Evolutionary conservation across 2,113 vertebrate species (phyloP).

Genomic region (Panthera leo): DNA sequence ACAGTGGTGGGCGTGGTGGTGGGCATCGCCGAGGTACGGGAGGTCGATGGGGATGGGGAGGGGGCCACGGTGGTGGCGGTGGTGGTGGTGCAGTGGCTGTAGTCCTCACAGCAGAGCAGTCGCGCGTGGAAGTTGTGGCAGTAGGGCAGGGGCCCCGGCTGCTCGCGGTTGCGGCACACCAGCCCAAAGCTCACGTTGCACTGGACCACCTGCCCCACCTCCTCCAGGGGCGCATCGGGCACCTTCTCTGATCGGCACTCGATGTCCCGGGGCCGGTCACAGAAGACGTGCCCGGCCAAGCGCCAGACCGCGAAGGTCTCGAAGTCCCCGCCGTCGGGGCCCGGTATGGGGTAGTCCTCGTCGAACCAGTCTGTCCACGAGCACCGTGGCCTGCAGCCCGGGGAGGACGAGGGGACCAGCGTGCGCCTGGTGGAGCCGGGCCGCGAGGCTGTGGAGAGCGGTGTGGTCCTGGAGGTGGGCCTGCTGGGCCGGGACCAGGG

Average conservation of each 20-base stretch:
- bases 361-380: constrained; percentile 83
- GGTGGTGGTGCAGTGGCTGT: constrained; percentile 50
- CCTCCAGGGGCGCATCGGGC: constrained; percentile 28
- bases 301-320: background rate
- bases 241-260: constrained; percentile 70
- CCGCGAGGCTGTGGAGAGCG: fast-evolving
- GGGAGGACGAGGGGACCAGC: fast-evolving
- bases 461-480: fast-evolving
- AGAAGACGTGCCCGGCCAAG: background rate
- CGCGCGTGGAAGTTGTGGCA: constrained; percentile 78
- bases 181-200: constrained; percentile 58
- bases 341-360: constrained; percentile 69
- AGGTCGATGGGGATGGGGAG: background rate
- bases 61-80: fast-evolving
- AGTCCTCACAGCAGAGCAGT: constrained; percentile 76
- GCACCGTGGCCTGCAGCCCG: constrained; percentile 63
- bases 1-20: background rate
- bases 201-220: constrained; percentile 72
- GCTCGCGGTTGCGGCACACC: constrained; percentile 73
- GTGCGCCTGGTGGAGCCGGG: fast-evolving
- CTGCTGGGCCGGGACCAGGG: fast-evolving
- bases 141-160: background rate
- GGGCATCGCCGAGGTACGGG: background rate
- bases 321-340: constrained; percentile 58
- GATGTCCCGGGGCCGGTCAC: constrained; percentile 63